Evolutionary conservation across 2,888 invertebrate genomes (phyloP).

Genomic region (Pristionchus arcanus): DNA sequence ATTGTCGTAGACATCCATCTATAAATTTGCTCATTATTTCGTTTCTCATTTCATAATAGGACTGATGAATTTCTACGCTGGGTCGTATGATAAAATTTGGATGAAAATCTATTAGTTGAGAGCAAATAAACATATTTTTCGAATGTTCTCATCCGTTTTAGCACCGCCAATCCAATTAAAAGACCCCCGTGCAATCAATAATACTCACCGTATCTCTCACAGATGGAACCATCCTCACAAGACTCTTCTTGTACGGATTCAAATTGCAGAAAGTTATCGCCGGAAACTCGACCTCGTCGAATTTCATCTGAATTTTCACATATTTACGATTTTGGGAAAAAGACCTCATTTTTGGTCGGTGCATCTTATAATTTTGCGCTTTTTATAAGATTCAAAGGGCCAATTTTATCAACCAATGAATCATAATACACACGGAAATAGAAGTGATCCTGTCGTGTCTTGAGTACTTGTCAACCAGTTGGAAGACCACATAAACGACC

Average conservation of each 20-base stretch:
- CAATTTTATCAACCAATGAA: not conserved
- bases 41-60: too few relatives aligned
- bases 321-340: not conserved
- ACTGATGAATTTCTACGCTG: too few relatives aligned
- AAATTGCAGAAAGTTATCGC: constrained; percentile 73
- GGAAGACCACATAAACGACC: constrained; percentile 60
- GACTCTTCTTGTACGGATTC: constrained; percentile 69
- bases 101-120: too few relatives aligned
- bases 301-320: constrained; percentile 65
- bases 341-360: not conserved
- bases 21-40: constrained; percentile 23
- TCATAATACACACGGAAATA: constrained; percentile 59
- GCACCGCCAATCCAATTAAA: too few relatives aligned
- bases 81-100: too few relatives aligned
- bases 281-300: constrained; percentile 71
- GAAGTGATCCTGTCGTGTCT: constrained; percentile 69
- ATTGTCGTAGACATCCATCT: constrained; percentile 75
- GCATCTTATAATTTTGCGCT: not conserved
- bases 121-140: too few relatives aligned
- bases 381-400: not conserved
- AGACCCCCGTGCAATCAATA: not conserved
- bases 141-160: too few relatives aligned
- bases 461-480: constrained; percentile 61
- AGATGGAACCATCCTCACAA: constrained; percentile 71
- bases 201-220: constrained; percentile 69